Evolutionary conservation across 53 echinoderm and acorn worm species (phyloP).

Genomic region (Paelopatides confundens): DNA sequence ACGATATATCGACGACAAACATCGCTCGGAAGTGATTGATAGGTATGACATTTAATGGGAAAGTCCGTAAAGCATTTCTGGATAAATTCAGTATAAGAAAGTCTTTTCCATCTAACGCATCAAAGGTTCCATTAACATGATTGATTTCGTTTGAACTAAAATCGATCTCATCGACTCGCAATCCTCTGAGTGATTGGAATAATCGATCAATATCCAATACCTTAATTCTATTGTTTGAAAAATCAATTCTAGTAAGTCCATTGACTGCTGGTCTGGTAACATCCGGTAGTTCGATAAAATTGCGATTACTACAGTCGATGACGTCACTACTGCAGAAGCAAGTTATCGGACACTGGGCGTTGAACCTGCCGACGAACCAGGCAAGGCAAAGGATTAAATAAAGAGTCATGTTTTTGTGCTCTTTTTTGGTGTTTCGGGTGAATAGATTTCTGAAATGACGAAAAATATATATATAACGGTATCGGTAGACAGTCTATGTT

Average conservation of each 20-base stretch:
- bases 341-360: background rate
- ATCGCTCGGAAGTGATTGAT: background rate
- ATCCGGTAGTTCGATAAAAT: background rate
- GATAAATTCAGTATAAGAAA: constrained; percentile 3
- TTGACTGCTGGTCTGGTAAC: background rate
- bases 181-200: background rate
- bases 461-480: no score
- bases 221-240: background rate
- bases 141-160: background rate
- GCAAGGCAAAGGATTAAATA: background rate
- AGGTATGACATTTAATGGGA: background rate
- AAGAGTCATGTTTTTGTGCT: background rate
- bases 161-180: background rate
- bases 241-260: background rate
- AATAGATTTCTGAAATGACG: no score
- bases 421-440: background rate
- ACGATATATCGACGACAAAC: background rate
- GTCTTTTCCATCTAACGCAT: background rate
- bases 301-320: background rate
- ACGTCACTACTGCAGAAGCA: background rate
- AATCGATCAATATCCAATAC: background rate
- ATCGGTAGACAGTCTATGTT: no score
- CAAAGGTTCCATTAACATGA: background rate
- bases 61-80: background rate
- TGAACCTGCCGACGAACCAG: background rate